Percentiles rank a stretch among this genome's conserved stretches.
These are phyloP conservation scores for Heliangelus exortis DNA, from an alignment of 2,797 vertebrate genomes.

Conservation along the genomic window DNA sequence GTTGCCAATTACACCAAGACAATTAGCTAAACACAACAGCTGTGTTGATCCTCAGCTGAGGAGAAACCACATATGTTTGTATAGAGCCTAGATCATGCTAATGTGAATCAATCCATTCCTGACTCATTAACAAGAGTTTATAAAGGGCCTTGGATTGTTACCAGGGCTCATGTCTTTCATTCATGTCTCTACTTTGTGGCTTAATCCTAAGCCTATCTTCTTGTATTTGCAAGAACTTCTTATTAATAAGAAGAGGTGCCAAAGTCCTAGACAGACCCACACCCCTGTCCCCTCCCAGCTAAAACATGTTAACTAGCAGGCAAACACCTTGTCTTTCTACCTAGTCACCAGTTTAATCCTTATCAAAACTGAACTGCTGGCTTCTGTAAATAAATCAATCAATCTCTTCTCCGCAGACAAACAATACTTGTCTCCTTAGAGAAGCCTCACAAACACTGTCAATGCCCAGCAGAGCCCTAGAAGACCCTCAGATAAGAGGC, in stretches of 20 bases:
- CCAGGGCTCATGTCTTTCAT: neutral
- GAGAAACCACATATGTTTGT: constrained; percentile 8
- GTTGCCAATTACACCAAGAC: constrained; percentile 24
- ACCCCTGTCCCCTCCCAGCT: neutral
- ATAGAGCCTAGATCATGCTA: neutral
- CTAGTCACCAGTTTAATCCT: neutral
- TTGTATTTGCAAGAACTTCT: neutral
- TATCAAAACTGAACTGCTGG: neutral
- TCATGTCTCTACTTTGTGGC: neutral
- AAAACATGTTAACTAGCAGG: neutral
- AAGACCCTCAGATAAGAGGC: neutral
- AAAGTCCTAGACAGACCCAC: neutral
- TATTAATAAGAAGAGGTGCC: neutral
- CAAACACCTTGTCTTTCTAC: neutral
- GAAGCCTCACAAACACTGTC: neutral
- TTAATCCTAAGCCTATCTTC: neutral
- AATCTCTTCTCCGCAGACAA: neutral
- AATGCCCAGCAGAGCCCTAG: neutral
- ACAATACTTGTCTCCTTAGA: neutral
- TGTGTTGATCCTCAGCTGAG: constrained; percentile 11
- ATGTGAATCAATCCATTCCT: neutral
- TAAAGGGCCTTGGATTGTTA: neutral
- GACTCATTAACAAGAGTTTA: neutral
- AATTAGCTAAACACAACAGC: constrained; percentile 47
- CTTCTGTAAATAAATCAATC: neutral